Evolutionary conservation across 2,113 vertebrate genomes (phyloP).

Genomic region (Indri indri): DNA sequence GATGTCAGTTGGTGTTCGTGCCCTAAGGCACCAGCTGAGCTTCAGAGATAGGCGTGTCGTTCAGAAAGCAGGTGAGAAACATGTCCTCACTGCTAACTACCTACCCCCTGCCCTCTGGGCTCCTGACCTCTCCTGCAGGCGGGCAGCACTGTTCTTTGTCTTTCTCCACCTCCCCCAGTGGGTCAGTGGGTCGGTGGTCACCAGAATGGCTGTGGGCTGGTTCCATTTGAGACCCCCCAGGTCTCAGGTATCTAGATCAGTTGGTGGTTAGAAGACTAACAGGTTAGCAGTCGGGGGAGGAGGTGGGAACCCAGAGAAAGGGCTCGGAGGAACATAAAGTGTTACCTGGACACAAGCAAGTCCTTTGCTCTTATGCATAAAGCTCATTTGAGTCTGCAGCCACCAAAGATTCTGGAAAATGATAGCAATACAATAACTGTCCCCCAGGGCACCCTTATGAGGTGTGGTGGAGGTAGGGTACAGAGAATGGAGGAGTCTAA

Average conservation of each 20-base stretch:
- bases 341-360: neutral
- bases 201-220: neutral
- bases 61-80: neutral
- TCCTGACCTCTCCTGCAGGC: rapidly evolving
- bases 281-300: neutral
- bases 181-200: neutral
- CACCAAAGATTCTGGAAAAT: neutral
- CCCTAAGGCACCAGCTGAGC: neutral
- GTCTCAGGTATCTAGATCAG: neutral
- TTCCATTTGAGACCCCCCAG: no score
- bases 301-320: neutral
- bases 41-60: neutral
- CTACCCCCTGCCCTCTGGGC: neutral
- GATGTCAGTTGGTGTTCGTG: neutral
- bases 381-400: neutral
- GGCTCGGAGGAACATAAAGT: no score
- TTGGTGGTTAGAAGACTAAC: neutral
- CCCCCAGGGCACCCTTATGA: neutral
- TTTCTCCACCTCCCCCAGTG: neutral
- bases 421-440: neutral
- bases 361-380: no score
- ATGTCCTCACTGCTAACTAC: neutral
- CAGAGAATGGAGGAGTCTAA: neutral
- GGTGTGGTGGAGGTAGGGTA: neutral
- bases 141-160: neutral